phyloP scores from a whole-genome alignment of 2,888 invertebrate species.

The Buathra laborator region DNA sequence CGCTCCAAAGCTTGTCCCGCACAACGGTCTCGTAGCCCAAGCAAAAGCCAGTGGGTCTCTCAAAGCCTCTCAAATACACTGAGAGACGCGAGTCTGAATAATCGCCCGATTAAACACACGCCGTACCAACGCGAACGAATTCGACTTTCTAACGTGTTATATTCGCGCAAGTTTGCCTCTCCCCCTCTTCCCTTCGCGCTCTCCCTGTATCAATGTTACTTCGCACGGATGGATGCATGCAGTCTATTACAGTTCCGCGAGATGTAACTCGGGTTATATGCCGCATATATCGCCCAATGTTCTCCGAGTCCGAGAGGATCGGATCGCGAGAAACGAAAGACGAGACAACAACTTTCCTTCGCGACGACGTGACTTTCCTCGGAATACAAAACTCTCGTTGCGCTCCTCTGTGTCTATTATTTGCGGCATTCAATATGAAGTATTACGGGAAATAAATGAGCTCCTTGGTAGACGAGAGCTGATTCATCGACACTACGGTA shows the following conservation, averaged over 20 bases:
- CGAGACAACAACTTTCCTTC: constrained; percentile 59
- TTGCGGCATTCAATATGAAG: constrained; percentile 3
- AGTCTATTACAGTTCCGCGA: constrained; percentile 53
- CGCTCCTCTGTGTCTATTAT: neutral
- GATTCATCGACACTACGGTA: constrained; percentile 60
- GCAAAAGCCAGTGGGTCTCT: neutral
- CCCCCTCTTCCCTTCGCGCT: too few species aligned
- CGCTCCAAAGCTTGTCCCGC: constrained; percentile 26
- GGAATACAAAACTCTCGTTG: constrained; percentile 8
- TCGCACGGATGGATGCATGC: constrained; percentile 51
- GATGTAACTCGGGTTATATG: constrained; percentile 48
- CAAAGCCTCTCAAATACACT: neutral
- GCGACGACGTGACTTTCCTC: constrained; percentile 44
- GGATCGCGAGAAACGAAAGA: constrained; percentile 43
- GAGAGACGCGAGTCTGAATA: constrained; percentile 49
- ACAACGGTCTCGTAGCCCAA: neutral
- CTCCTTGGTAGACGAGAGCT: constrained; percentile 40
- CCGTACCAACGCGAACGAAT: constrained; percentile 55
- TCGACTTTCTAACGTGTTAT: constrained; percentile 67
- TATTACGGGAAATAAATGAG: neutral
- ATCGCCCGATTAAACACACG: constrained; percentile 62
- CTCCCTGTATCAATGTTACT: constrained; percentile 31
- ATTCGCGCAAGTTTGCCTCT: constrained; percentile 27
- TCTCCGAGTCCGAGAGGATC: constrained; percentile 16
- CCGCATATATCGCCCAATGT: neutral